A percentile compares a stretch with the other conserved stretches of the same genome.
phyloP scores from a whole-genome alignment of 1,140 invertebrate species.

The Meteorus sp. region DNA sequence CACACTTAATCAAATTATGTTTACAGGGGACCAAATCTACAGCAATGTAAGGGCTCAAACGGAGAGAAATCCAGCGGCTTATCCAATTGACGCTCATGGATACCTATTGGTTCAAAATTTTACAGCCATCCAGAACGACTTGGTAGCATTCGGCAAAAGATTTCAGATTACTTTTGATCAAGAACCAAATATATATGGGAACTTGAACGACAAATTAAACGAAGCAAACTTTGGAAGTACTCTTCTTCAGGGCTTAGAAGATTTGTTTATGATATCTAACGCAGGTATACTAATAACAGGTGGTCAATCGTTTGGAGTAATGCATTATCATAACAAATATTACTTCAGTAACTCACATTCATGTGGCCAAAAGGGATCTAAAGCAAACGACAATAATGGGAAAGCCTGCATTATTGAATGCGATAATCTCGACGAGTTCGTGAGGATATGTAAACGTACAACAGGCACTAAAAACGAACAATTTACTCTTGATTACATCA shows the following conservation, averaged over 20 bases:
- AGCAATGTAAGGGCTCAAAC: not conserved
- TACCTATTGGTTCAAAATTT: not conserved
- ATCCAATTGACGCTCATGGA: not conserved
- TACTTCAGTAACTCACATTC: conserved; percentile 11
- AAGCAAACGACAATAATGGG: not conserved
- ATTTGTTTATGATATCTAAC: not conserved
- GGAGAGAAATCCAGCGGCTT: not conserved
- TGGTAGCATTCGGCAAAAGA: too few species aligned
- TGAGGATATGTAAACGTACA: not conserved
- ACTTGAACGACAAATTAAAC: too few species aligned
- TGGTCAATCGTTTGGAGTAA: not conserved
- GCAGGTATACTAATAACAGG: conserved; percentile 1
- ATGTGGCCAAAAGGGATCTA: conserved; percentile 8
- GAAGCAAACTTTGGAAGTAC: too few species aligned
- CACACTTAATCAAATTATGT: conserved; percentile 1
- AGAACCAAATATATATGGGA: too few species aligned
- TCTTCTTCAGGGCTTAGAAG: too few species aligned
- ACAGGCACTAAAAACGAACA: not conserved
- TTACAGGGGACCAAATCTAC: not conserved
- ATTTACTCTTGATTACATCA: not conserved
- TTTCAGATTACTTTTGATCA: too few species aligned
- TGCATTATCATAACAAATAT: not conserved
- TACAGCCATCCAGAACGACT: too few species aligned
- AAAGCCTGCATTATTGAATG: conserved; percentile 9
- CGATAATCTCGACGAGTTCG: not conserved